A percentile compares a stretch with the other conserved stretches of the same genome.
These are phyloP conservation scores for Seriola rivoliana DNA, from an alignment of 2,113 vertebrate species.

Conservation along the genomic window DNA sequence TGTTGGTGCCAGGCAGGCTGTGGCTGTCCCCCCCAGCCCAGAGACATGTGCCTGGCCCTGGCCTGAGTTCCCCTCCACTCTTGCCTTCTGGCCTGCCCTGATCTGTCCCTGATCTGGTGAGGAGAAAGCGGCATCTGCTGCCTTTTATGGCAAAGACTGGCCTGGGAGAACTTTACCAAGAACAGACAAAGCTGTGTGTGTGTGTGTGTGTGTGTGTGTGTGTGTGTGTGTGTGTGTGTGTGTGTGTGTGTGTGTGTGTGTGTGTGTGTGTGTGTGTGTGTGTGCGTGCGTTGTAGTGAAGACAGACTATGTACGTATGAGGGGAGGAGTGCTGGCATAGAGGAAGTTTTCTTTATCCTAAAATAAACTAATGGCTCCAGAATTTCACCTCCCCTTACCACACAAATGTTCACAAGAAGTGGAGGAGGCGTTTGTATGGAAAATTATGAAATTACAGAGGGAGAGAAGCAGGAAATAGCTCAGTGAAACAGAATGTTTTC, in stretches of 20 bases:
- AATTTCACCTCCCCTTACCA: slow-evolving; percentile 67
- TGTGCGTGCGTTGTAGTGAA: slow-evolving; percentile 16
- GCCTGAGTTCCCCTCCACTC: slow-evolving; percentile 54
- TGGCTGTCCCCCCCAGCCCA: neutral
- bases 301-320: slow-evolving; percentile 51
- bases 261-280: too few relatives aligned
- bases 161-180: slow-evolving; percentile 66
- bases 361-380: slow-evolving; percentile 74
- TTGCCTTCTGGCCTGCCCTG: slow-evolving; percentile 59
- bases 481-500: slow-evolving; percentile 68
- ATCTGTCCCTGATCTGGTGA: slow-evolving; percentile 61
- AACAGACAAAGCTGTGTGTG: slow-evolving; percentile 64
- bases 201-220: slow-evolving; percentile 34
- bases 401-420: slow-evolving; percentile 52
- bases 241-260: slow-evolving; percentile 52
- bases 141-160: slow-evolving; percentile 81
- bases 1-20: slow-evolving; percentile 62
- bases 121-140: slow-evolving; percentile 67
- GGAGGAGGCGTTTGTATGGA: slow-evolving; percentile 59
- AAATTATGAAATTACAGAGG: slow-evolving; percentile 70
- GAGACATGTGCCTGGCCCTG: slow-evolving; percentile 38
- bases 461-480: slow-evolving; percentile 72
- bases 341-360: slow-evolving; percentile 74
- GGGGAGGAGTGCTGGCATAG: slow-evolving; percentile 64
- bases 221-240: slow-evolving; percentile 20